These are phyloP conservation scores for Oasisia sp. DNA, from an alignment of 2,888 invertebrate genomes.

Conservation along the genomic window DNA sequence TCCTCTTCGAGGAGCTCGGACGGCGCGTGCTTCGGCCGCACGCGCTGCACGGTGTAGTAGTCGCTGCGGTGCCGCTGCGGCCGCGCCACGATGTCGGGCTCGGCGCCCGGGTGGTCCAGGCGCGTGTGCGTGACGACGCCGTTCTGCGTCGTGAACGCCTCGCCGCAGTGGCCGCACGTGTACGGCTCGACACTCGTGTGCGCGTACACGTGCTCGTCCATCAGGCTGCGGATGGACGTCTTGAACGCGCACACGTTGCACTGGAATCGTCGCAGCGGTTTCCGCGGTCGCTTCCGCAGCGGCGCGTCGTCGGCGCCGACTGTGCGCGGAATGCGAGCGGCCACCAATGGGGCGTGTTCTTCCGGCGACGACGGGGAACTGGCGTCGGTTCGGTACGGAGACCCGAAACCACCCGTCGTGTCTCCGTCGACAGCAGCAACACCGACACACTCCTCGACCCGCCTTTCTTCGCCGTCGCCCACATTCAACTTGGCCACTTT, in stretches of 20 bases:
- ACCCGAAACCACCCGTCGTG: background rate
- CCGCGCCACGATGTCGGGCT: conserved; percentile 26
- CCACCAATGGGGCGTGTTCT: background rate
- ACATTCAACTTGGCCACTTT: background rate
- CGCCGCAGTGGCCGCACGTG: conserved; percentile 35
- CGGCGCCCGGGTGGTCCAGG: conserved; percentile 30
- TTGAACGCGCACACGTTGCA: conserved; percentile 40
- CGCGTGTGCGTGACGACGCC: conserved; percentile 34
- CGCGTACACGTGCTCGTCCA: conserved; percentile 43
- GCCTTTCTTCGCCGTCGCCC: too few species aligned
- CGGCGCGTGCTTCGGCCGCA: background rate
- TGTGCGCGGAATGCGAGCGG: conserved; percentile 13
- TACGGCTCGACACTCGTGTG: conserved; percentile 43
- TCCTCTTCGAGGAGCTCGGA: too few species aligned
- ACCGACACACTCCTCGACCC: background rate
- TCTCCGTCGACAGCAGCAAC: background rate
- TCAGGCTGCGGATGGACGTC: conserved; percentile 35
- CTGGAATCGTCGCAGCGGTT: conserved; percentile 23
- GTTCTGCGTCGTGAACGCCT: conserved; percentile 34
- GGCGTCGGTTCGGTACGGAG: background rate
- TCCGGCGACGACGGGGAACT: background rate
- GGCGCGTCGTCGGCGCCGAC: background rate
- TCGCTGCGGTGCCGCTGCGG: background rate
- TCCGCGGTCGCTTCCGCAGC: background rate
- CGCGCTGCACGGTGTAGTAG: background rate